Base-by-base conservation (phyloP, 2,113 vertebrate genomes). In the Urocitellus parryii region DNA sequence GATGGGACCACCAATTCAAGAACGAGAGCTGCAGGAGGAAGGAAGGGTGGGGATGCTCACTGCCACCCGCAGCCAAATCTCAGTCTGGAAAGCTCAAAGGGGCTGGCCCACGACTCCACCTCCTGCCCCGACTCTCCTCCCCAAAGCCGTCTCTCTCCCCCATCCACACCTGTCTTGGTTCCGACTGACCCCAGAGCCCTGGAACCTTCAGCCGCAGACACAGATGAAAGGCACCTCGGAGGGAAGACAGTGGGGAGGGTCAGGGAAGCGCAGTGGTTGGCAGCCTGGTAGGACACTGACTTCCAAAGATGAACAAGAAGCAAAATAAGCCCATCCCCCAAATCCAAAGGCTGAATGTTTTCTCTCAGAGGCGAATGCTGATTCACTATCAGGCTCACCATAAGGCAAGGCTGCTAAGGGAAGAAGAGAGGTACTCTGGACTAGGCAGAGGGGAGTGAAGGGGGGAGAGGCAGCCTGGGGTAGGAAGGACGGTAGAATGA, bases 201-300 rank as follows among this genome's bases (percentile, higher is more conserved):
- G 27, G 25, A 39, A 42, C 39, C 56, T 24, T 3, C 8, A 14
- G 68, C 61, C 48, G 0, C 9, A 2, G 88, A 27, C 29, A 2
- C 27, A 20, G 42, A 45, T 2, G 37, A 32, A 37, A 13, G 7
- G 13, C 68, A 34, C 14, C 63, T 3, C 1, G 14, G 13, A 53
- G 3, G 24, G 42, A 10, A 32, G 88, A 29, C 5, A 1, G 25
- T 24, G 4, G n/a, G 4, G 25, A 20, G 0, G 1, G 7, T 10
- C 61, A 0, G 32, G 4, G 25, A 20, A 27, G 0, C 1, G 7
- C 25, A 16, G 4, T 22, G 8, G 84, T 48, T 42, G 70, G 0
- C 2, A 3, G 56, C 78, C 83, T 20, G 79, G 14, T 17, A 13
- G 73, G 63, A 34, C 63, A 42, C 14, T 82, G 6, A n/a, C 37